Base-by-base conservation (phyloP, 92 coral and sea anemone species). In the Micromussa lordhowensis region DNA sequence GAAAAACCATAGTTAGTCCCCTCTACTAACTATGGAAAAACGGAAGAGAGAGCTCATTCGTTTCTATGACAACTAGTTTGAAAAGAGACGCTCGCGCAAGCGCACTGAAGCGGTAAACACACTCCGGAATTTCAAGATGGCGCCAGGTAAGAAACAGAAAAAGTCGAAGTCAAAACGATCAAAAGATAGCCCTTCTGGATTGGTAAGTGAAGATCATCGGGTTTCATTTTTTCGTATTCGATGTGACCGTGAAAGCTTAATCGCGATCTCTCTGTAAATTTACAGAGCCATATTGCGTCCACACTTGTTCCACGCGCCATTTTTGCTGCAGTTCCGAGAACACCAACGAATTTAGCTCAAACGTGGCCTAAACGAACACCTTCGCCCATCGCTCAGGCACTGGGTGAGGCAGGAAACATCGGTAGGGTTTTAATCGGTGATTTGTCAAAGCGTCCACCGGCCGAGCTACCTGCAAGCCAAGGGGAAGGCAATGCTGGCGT, bases 311-410 rank as follows among this genome's bases (percentile, higher is more conserved):
- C 99, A n/a, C 92, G 91, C 51, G 95, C 99, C 36, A 90, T 98
- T 48, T 98, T 98, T 86, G 98, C 99, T 31, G 99, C 99, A 48
- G 99, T 96, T 21, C 98, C 99, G 10, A 90, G 94, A 61, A 97
- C 96, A 79, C 92, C 98, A 32, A 80, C 92, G 13, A 88, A 88
- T 70, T 89, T 98, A 54, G 77, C 98, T 28, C 91, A 94, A 73
- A 94, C 98, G 31, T 96, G 99, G 99, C 99, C 99, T 0, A 82
- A 93, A 38, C 90, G 92, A 61, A 80, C 98, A 11, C 93, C 93
- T 5, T 90, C 97, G 15, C 95, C 99, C 15, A 44, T 96, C 79
- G 93, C 94, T 28, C 88, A 91, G 38, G 99, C 98, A 12, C 73
- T 96, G 16, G 94, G 99, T 13, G 95, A 92, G 49, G 96, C 96